A percentile compares a stretch with the other conserved stretches of the same genome.
These are phyloP conservation scores for Protobothrops flavoviridis DNA, from an alignment of 2,113 vertebrate species.

Conservation along the genomic window DNA sequence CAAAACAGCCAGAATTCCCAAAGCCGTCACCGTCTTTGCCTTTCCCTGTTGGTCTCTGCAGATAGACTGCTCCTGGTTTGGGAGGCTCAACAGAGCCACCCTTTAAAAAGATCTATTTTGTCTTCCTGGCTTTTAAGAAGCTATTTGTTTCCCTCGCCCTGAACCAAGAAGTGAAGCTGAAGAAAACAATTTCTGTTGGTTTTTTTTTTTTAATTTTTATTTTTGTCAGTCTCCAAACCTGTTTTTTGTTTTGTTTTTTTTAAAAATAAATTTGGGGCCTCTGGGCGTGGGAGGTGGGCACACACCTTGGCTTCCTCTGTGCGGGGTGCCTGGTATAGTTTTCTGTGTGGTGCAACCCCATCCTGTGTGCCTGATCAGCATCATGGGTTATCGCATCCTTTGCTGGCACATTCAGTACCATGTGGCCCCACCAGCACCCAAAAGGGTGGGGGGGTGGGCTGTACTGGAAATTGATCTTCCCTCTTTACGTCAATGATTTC, in stretches of 20 bases:
- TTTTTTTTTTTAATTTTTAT: too few species aligned
- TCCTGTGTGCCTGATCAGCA: background rate
- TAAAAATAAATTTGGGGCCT: background rate
- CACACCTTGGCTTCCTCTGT: background rate
- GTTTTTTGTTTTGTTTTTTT: background rate
- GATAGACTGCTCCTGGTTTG: background rate
- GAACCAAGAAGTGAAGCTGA: background rate
- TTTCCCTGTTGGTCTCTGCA: background rate
- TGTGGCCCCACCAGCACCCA: background rate
- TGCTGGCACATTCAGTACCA: background rate
- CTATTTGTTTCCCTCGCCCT: background rate
- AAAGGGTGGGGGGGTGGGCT: background rate
- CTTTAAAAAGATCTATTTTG: too few species aligned
- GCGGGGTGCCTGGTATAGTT: background rate
- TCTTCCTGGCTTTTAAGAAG: too few species aligned
- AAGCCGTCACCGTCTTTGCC: background rate
- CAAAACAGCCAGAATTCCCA: background rate
- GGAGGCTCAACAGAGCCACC: background rate
- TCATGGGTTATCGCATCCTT: background rate
- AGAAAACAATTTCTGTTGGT: background rate
- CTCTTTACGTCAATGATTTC: too few species aligned
- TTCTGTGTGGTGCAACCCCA: constrained; percentile 1
- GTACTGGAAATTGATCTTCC: background rate
- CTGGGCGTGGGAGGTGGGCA: background rate
- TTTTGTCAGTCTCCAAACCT: background rate